These are phyloP conservation scores for Naja naja DNA, from an alignment of 2,113 vertebrate genomes.

Conservation along the genomic window DNA sequence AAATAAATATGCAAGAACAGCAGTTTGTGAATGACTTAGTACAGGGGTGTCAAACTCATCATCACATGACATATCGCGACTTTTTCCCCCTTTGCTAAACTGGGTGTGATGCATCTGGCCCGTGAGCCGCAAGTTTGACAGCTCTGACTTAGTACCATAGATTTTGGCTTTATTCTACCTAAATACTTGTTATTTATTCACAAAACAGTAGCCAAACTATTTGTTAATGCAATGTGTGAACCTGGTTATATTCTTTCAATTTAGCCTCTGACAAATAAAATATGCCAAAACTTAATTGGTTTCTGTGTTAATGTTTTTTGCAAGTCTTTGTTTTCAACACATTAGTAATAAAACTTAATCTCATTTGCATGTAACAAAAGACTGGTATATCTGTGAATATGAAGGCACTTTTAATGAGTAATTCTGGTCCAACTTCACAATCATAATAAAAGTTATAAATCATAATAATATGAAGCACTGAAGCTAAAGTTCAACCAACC, in stretches of 20 bases:
- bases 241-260: neutral
- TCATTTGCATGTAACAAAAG: neutral
- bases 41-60: too few relatives aligned
- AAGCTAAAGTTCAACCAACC: neutral
- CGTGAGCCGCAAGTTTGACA: too few relatives aligned
- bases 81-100: too few relatives aligned
- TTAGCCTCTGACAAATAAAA: neutral
- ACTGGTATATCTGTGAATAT: neutral
- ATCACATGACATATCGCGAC: too few relatives aligned
- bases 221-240: neutral
- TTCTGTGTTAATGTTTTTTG: constrained; percentile 10
- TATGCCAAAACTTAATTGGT: neutral
- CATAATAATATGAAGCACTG: neutral
- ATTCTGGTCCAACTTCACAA: neutral
- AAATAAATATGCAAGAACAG: neutral
- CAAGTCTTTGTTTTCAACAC: neutral
- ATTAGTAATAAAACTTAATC: neutral
- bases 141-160: neutral
- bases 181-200: neutral
- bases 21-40: neutral
- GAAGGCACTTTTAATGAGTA: neutral
- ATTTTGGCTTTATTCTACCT: constrained; percentile 6
- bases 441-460: neutral
- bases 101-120: too few relatives aligned
- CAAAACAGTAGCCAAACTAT: neutral